Percentiles rank a stretch among this genome's conserved stretches.
Conservation (phyloP, 2,113 vertebrate species). For the Heterotis niloticus region DNA sequence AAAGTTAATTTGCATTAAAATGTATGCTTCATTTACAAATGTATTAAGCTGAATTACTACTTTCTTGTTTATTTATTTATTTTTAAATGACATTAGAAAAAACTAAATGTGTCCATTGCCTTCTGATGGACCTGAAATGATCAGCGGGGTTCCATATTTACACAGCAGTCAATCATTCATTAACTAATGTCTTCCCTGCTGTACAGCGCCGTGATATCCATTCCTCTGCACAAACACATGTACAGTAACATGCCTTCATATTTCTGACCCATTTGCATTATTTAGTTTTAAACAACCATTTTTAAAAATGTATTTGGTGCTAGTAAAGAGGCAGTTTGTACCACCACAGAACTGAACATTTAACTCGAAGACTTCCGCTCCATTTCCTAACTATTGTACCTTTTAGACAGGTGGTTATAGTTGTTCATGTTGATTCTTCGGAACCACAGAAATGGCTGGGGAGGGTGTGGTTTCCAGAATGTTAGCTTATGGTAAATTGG, state of each 20-base stretch:
- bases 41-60: conserved; percentile 45
- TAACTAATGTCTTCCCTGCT: conserved; percentile 1
- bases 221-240: background rate
- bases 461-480: no score
- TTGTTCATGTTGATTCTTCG: no score
- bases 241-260: background rate
- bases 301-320: no score
- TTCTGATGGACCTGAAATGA: conserved; percentile 3
- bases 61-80: no score
- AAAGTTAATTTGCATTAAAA: conserved; percentile 40
- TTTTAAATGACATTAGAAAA: conserved; percentile 19
- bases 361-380: no score
- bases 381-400: no score
- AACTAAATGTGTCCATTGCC: conserved; percentile 7
- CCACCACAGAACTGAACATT: no score
- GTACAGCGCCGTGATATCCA: background rate
- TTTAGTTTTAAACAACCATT: background rate
- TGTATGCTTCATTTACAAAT: conserved; percentile 47
- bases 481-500: no score
- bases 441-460: no score
- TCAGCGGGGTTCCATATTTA: background rate
- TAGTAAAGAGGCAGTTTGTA: no score
- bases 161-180: conserved; percentile 11
- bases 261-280: background rate
- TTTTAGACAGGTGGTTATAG: no score